phyloP scores from a whole-genome alignment of 2,888 invertebrate species.

The Hipparchia semele region DNA sequence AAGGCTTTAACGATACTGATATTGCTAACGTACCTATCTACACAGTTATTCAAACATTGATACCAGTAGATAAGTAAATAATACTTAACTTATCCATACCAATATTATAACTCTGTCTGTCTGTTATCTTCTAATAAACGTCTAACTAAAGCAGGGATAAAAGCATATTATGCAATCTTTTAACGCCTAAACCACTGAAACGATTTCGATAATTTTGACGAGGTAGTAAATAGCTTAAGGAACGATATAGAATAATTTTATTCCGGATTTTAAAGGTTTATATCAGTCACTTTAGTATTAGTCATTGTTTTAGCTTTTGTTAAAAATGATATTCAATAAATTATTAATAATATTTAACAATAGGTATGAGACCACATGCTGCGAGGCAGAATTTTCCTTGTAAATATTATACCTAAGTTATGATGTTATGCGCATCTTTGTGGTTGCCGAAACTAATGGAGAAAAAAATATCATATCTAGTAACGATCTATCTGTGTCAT shows the following conservation, averaged over 20 bases:
- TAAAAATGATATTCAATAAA: constrained; percentile 10
- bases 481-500: constrained; percentile 33
- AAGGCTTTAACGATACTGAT: constrained; percentile 14
- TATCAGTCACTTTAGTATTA: too few relatives aligned
- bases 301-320: constrained; percentile 3
- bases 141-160: too few relatives aligned
- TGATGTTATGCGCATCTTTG: constrained; percentile 17
- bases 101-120: background rate
- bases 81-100: too few relatives aligned
- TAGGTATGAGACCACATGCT: constrained; percentile 21
- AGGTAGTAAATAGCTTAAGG: too few relatives aligned
- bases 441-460: constrained; percentile 13
- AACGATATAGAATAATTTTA: background rate
- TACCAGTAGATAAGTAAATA: background rate
- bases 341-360: background rate
- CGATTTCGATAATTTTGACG: too few relatives aligned
- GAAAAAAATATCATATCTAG: constrained; percentile 25
- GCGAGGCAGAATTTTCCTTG: constrained; percentile 11
- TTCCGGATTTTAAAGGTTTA: too few relatives aligned
- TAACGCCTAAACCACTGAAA: too few relatives aligned
- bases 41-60: background rate
- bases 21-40: too few relatives aligned
- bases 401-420: constrained; percentile 18
- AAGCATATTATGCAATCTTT: too few relatives aligned
- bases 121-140: too few relatives aligned